Evolutionary conservation across 2,797 vertebrate genomes (phyloP), one percentile per base, ranked within the genome.

Genomic region (Ataeniobius toweri): DNA sequence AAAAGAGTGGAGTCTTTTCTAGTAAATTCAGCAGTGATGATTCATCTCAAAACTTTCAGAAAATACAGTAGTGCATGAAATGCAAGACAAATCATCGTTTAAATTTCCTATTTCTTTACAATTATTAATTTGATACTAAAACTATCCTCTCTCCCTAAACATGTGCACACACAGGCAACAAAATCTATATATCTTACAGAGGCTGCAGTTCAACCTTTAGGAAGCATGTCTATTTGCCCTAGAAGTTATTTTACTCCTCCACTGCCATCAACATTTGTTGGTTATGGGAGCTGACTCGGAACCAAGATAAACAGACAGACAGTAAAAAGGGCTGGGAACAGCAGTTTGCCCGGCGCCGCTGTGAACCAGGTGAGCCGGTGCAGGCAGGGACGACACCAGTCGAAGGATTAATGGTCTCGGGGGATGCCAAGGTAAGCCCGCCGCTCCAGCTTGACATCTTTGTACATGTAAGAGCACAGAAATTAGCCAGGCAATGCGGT

Each of bases 381-480:
- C 87, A 86, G 86, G 92, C 86, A 80, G 91, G 89, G 92, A 93
- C 88, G 87, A 92, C 94, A 94, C 89, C 91, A 94, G 92, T 93
- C 88, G 85, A 93, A 94, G 95, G 94, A 96, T 96, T 95, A 95
- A 95, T 95, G 91, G 92, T 94, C 94, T 89, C 93, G 13, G 77
- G 94, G 94, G 94, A 94, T 86, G 89, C 92, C 90, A 92, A 95
- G 92, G 95, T 94, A 95, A 96, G 95, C 93, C 90, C 89, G 84
- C 92, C 90, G 94, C 94, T 94, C 92, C 92, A 82, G 92, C 91
- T 93, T 95, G 95, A 96, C 95, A 95, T 95, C 95, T 95, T 93
- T 95, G 95, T 94, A 95, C 94, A 95, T 94, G 95, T 95, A 95
- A 95, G 95, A 95, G 94, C 93, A 95, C 91, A 94, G 93, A 96